A percentile compares a stretch with the other conserved stretches of the same genome.
phyloP scores from a whole-genome alignment of 2,113 vertebrate species.

The Amia ocellicauda region DNA sequence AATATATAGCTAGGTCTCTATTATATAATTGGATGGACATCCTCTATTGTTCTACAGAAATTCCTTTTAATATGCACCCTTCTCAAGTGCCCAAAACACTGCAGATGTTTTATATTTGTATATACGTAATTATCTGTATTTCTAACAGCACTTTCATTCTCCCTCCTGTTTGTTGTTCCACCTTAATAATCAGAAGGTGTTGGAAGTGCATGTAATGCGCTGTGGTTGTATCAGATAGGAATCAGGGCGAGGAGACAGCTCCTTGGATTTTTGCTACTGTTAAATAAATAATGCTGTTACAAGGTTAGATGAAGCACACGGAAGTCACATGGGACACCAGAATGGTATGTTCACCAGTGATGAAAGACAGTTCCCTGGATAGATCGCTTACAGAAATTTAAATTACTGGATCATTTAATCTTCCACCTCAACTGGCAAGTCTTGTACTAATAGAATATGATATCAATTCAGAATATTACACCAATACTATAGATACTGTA shows the following conservation, averaged over 20 bases:
- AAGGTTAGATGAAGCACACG: constrained; percentile 25
- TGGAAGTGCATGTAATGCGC: constrained; percentile 15
- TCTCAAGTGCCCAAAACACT: no score
- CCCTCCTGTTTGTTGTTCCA: constrained; percentile 10
- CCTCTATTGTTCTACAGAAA: no score
- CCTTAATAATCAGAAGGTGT: constrained; percentile 8
- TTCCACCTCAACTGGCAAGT: neutral
- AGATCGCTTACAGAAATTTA: constrained; percentile 8
- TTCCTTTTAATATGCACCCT: no score
- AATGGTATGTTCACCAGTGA: constrained; percentile 7
- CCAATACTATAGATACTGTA: no score
- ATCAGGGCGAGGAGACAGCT: constrained; percentile 7
- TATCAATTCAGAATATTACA: no score
- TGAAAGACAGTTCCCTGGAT: constrained; percentile 9
- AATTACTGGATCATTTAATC: neutral
- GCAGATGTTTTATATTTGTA: no score
- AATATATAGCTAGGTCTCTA: no score
- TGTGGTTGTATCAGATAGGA: constrained; percentile 24
- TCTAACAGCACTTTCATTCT: neutral
- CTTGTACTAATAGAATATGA: no score
- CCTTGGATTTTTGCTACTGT: constrained; percentile 10
- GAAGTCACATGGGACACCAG: constrained; percentile 11
- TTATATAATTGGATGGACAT: no score
- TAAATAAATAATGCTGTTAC: constrained; percentile 35
- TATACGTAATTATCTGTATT: neutral